Evolutionary conservation across 2,888 invertebrate species (phyloP).

Genomic region (Lagria hirta): DNA sequence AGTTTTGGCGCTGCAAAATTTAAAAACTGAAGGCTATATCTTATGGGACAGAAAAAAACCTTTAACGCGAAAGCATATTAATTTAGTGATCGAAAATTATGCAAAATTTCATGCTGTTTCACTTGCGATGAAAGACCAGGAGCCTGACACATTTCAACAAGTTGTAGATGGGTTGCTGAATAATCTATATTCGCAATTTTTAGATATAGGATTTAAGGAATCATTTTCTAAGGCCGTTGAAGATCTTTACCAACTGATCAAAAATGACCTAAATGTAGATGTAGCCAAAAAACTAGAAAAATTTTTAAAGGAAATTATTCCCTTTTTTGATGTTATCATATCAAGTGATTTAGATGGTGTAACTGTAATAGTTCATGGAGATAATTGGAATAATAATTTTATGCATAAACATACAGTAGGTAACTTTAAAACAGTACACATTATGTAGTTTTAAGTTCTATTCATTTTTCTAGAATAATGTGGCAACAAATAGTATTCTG

Average conservation of each 20-base stretch:
- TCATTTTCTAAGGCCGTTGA: neutral
- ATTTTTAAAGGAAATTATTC: neutral
- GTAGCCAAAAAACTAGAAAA: neutral
- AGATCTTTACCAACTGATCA: neutral
- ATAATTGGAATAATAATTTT: conserved; percentile 41
- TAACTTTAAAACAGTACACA: neutral
- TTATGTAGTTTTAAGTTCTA: conserved; percentile 1
- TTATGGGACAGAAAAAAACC: conserved; percentile 31
- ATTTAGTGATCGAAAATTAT: conserved; percentile 35
- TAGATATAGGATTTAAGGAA: too few relatives aligned
- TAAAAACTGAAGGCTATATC: conserved; percentile 30
- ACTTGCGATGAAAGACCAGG: conserved; percentile 8
- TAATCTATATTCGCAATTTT: too few relatives aligned
- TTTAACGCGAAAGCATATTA: conserved; percentile 37
- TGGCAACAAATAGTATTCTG: too few relatives aligned
- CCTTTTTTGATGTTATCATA: conserved; percentile 1
- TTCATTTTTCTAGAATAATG: conserved; percentile 6
- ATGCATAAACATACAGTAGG: conserved; percentile 39
- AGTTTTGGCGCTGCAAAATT: conserved; percentile 35
- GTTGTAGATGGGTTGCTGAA: conserved; percentile 21
- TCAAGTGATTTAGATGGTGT: neutral
- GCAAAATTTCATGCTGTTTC: conserved; percentile 29
- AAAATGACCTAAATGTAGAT: neutral
- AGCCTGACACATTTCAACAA: conserved; percentile 25
- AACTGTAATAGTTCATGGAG: conserved; percentile 39